These are phyloP conservation scores for Keiferia lycopersicella DNA, from an alignment of 2,888 invertebrate genomes.

Conservation along the genomic window DNA sequence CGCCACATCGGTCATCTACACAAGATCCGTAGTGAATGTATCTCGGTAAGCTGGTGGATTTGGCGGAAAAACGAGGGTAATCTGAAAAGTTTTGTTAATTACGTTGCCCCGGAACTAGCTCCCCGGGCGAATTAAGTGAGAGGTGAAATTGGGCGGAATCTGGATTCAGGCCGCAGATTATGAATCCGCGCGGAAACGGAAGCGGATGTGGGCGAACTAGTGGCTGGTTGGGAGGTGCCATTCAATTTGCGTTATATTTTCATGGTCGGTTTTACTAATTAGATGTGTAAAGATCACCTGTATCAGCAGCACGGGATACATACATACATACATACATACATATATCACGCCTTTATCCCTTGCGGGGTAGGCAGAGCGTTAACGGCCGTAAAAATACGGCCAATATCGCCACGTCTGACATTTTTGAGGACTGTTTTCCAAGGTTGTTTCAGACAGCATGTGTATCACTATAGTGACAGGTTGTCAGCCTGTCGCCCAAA, in stretches of 20 bases:
- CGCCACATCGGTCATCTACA: too few relatives aligned
- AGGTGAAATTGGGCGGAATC: slow-evolving; percentile 58
- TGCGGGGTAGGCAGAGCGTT: too few relatives aligned
- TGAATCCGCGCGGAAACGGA: slow-evolving; percentile 42
- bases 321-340: too few relatives aligned
- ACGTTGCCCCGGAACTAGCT: slow-evolving; percentile 72
- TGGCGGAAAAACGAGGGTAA: slow-evolving; percentile 74
- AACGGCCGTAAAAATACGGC: too few relatives aligned
- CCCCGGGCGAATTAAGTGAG: slow-evolving; percentile 73
- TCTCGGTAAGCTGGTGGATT: slow-evolving; percentile 48
- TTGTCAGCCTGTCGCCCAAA: too few relatives aligned
- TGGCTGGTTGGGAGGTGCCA: background rate
- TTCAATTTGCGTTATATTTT: background rate
- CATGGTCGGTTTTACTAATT: background rate
- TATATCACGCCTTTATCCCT: too few relatives aligned
- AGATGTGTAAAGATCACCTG: background rate
- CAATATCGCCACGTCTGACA: too few relatives aligned
- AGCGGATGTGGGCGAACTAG: background rate
- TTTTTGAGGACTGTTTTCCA: too few relatives aligned
- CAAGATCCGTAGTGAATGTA: slow-evolving; percentile 33
- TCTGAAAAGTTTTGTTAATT: slow-evolving; percentile 79
- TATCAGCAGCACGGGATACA: too few relatives aligned
- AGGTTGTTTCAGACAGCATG: too few relatives aligned
- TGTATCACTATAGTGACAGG: too few relatives aligned
- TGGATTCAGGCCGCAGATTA: slow-evolving; percentile 61